Percentiles rank a stretch among this genome's conserved stretches.
Evolutionary conservation across 2,888 invertebrate genomes (phyloP).

Genomic region (Sinopyrophorus schimmeli): DNA sequence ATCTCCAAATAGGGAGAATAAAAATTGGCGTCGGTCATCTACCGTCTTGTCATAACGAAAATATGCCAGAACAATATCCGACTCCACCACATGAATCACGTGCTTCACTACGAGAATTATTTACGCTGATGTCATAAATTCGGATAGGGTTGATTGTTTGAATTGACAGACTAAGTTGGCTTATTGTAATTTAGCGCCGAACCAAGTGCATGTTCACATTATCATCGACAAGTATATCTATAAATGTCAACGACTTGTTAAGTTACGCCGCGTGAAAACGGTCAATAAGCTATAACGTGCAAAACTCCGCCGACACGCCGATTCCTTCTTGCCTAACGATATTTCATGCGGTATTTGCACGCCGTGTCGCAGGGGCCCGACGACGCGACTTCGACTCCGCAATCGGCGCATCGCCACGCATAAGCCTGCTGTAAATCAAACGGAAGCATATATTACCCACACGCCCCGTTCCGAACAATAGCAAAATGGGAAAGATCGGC

Average conservation of each 20-base stretch:
- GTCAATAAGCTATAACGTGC: slow-evolving; percentile 38
- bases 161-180: slow-evolving; percentile 36
- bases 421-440: slow-evolving; percentile 37
- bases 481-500: slow-evolving; percentile 40
- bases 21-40: slow-evolving; percentile 24
- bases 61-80: slow-evolving; percentile 29
- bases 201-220: slow-evolving; percentile 33
- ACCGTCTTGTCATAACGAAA: slow-evolving; percentile 30
- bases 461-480: slow-evolving; percentile 37
- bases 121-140: slow-evolving; percentile 43
- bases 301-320: slow-evolving; percentile 36
- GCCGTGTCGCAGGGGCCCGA: slow-evolving; percentile 18
- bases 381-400: slow-evolving; percentile 15
- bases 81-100: slow-evolving; percentile 32
- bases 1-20: slow-evolving; percentile 31
- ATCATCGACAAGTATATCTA: slow-evolving; percentile 37
- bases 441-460: slow-evolving; percentile 35
- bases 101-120: slow-evolving; percentile 34
- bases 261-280: slow-evolving; percentile 41
- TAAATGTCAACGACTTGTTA: slow-evolving; percentile 43
- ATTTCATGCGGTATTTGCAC: slow-evolving; percentile 24
- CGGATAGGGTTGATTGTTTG: slow-evolving; percentile 40
- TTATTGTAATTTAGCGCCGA: slow-evolving; percentile 36
- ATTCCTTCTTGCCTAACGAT: slow-evolving; percentile 31
- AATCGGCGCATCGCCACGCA: slow-evolving; percentile 34